A percentile compares a stretch with the other conserved stretches of the same genome.
Conservation (phyloP, 2,888 invertebrate genomes). For the Therioaphis trifolii region DNA sequence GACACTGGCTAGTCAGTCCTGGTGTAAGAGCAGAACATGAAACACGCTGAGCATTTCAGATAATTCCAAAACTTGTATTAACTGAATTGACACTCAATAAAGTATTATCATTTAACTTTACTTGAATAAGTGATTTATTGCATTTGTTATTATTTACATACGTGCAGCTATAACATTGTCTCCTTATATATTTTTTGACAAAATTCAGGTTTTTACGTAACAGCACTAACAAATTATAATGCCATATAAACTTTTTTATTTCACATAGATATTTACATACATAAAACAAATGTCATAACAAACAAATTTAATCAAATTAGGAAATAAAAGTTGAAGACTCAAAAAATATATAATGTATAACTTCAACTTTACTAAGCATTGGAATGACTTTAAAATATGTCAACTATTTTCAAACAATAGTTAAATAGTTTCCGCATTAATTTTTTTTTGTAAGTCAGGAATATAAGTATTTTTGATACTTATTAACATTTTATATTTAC, state of each 20-base stretch:
- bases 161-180: too few species aligned
- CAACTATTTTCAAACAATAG: not conserved
- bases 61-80: too few species aligned
- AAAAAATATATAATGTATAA: not conserved
- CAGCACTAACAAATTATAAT: not conserved
- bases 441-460: not conserved
- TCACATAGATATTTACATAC: not conserved
- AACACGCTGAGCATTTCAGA: too few species aligned
- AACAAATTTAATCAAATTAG: not conserved
- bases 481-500: not conserved
- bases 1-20: too few species aligned
- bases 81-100: too few species aligned
- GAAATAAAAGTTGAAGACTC: not conserved
- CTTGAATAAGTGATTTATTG: too few species aligned
- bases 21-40: too few species aligned
- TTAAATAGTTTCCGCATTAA: too few species aligned
- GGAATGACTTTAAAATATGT: not conserved
- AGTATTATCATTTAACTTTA: too few species aligned
- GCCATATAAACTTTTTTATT: slow-evolving; percentile 13
- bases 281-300: slow-evolving; percentile 22
- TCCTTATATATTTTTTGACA: too few species aligned
- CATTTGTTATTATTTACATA: too few species aligned
- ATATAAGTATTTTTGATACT: not conserved
- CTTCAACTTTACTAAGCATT: not conserved
- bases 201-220: too few species aligned